Conservation (phyloP, 2,113 vertebrate species). For the Rhea americana region DNA sequence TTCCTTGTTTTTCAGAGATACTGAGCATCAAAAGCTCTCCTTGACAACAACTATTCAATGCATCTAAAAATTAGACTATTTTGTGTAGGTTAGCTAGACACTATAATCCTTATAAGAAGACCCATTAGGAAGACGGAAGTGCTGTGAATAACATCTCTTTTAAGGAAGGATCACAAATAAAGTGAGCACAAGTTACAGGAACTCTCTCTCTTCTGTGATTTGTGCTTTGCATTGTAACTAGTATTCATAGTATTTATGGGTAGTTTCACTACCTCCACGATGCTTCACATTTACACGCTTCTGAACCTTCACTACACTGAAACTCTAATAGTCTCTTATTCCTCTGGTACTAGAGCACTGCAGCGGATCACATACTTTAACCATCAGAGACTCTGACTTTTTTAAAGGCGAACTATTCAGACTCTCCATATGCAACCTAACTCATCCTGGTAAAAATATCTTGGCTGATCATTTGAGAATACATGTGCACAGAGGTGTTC, state of each 20-base stretch:
- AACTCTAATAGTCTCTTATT: neutral
- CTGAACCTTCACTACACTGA: neutral
- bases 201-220: neutral
- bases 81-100: neutral
- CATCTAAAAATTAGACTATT: neutral
- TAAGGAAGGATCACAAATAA: neutral
- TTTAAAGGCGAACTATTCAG: conserved; percentile 2
- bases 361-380: conserved; percentile 21
- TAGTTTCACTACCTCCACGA: no score
- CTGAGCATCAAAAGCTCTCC: neutral
- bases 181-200: neutral
- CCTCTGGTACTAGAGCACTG: neutral
- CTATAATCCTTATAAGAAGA: neutral
- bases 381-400: neutral
- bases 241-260: neutral
- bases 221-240: neutral
- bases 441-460: neutral
- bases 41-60: neutral
- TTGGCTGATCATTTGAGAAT: neutral
- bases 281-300: neutral
- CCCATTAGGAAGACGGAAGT: neutral
- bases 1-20: neutral
- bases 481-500: neutral
- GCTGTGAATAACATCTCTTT: neutral
- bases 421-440: neutral